Evolutionary conservation across 2,113 vertebrate genomes (phyloP), one percentile per base, ranked within the genome.

Genomic region (Charina bottae): DNA sequence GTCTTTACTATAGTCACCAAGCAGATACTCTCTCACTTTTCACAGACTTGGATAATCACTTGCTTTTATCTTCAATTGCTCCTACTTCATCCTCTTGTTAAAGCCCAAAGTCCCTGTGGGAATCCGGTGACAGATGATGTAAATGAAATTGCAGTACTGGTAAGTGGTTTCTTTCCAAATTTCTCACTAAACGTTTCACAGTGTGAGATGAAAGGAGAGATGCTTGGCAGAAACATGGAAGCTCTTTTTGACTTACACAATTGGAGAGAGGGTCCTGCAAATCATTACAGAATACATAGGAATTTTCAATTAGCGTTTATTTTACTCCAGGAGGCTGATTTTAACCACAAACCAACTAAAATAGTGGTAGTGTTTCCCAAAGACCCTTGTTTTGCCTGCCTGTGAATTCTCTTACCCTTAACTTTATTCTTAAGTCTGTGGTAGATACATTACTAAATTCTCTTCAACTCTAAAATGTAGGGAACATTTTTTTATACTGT

Each of bases 41-140:
- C 33, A 94, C 96, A 98, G 98, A 98, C 97, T 98, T 98, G 98
- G 97, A 98, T 98, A 98, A 97, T 98, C 97, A 98, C 97, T 96
- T 98, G 97, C 97, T 97, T 98, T 97, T 98, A 97, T 98, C 97
- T 98, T 97, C 98, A 98, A 90, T 96, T 98, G 92, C 96, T 98
- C 95, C 97, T 98, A 24, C 97, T 98, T 96, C 97, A 97, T 96
- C 97, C 97, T 96, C 96, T 97, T 89, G 95, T 97, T 95, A 98
- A 96, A 96, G 96, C 97, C 93, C 96, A 97, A 94, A 97, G 96
- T 91, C 96, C 96, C 96, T 98, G 98, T 86, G 95, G 95, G 97
- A 98, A 97, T 97, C 97, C 96, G 84, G 96, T 98, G 93, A 98
- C 98, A 93, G 97, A 98, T 97, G 98, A 98, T 97, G 98, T 98